Evolutionary conservation across 2,113 vertebrate species (phyloP), one percentile per base, ranked within the genome.

Genomic region (Elanoides forficatus): DNA sequence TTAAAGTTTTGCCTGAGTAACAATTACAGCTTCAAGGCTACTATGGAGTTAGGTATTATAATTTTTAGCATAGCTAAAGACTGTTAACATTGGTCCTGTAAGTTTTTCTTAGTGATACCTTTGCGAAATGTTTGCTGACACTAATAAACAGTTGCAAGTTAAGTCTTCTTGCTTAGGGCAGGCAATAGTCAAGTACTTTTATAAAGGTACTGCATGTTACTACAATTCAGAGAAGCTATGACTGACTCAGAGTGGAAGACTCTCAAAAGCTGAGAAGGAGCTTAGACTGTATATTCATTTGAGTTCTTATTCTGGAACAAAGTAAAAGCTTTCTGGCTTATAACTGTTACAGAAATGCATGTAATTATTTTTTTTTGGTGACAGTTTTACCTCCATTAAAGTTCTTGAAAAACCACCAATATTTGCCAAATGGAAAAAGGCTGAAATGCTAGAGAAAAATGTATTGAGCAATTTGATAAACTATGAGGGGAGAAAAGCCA

Each of bases 361-460:
- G 55, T 34, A 93, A 86, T 93, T 94, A 29, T 66, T 38, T 82
- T 1, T 4, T 91, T 78, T 68, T 50, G 23, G 3, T 32, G 25
- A 58, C 58, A 83, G 25, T 73, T 95, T 95, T 70, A 81, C 50
- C 71, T 93, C 63, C 93, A 92, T 86, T 95, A 92, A 50, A 86
- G 72, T 42, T 63, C 50, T 48, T 53, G 25, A 73, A 94, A 87
- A 81, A 17, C 2, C 19, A 60, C 81, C 66, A 82, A n/a, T 85
- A 45, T 85, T 75, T 92, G 84, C 86, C 74, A 91, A 66, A 93
- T 72, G 56, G 60, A 84, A 93, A 93, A 81, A 86, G 58, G 53
- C 27, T 81, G 50, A 92, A 95, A 88, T 11, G 18, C 27, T 56
- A 76, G 62, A 80, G 52, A 80, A 90, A 95, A 73, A 68, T 23